Evolutionary conservation across 1,140 invertebrate genomes (phyloP).

Genomic region (Eupristina koningsbergeri): DNA sequence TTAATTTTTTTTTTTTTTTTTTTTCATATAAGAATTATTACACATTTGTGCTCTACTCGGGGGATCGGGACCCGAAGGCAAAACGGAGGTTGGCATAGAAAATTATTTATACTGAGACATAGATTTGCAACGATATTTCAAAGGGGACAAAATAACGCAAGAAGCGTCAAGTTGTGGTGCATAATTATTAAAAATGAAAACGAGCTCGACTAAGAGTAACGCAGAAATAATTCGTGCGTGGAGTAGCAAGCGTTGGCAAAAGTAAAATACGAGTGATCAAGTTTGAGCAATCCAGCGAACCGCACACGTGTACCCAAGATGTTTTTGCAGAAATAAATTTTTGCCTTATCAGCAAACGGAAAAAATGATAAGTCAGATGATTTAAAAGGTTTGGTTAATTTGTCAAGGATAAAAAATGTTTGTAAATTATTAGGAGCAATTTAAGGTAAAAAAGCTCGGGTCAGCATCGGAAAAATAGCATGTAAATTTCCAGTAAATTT

Average conservation of each 20-base stretch:
- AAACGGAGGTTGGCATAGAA: no score
- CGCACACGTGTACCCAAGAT: background rate
- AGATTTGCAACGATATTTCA: no score
- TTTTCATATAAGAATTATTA: no score
- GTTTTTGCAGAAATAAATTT: background rate
- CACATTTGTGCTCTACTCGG: no score
- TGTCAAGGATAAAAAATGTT: background rate
- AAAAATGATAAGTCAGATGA: background rate
- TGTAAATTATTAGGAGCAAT: slow-evolving; percentile 34
- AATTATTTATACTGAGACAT: no score
- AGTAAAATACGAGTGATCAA: background rate
- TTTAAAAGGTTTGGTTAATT: slow-evolving; percentile 5
- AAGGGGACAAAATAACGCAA: no score
- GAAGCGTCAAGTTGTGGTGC: no score
- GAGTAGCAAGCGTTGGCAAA: no score
- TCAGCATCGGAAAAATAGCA: slow-evolving; percentile 30
- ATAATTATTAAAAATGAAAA: no score
- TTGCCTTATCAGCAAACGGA: background rate
- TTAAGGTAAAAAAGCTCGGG: background rate
- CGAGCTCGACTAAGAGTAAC: no score
- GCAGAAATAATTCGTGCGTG: no score
- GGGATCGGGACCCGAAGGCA: no score
- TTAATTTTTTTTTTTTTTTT: background rate
- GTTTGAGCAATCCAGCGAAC: background rate
- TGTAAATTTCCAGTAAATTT: slow-evolving; percentile 44